Base-by-base conservation (phyloP, 1,140 invertebrate species). In the Ectropis grisescens region DNA sequence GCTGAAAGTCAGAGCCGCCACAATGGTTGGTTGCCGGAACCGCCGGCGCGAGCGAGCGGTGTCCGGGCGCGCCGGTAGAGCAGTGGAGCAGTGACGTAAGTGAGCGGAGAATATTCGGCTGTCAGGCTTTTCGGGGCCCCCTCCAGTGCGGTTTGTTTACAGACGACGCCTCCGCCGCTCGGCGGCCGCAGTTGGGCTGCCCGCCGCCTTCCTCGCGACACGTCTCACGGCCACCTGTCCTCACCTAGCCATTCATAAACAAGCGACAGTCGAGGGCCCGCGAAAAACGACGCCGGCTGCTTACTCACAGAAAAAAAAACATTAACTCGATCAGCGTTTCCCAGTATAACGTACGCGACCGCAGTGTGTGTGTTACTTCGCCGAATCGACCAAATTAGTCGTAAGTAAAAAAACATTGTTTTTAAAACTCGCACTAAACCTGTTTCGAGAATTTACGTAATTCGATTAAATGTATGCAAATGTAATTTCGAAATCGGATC, bases 61-160 rank as follows among this genome's bases (percentile, higher is more conserved):
- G n/a, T n/a, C n/a, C n/a, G n/a, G n/a, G n/a, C n/a, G n/a, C 39
- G 43, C 38, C 44, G 41, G 39, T 13, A 27, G 40, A 37, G 12
- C 36, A 44, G n/a, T 34, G 28, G 24, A 35, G 39, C 30, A 49
- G 64, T 78, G 72, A 75, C 72, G 72, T 68, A 72, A 78, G 72
- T 75, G 68, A 74, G 54, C 67, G 71, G 66, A 37, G 58, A 48
- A 47, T 47, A 66, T 70, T 71, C 57, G 60, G 44, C 55, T 56
- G 65, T 68, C 69, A 67, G 76, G 72, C 75, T 72, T 58, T 68
- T 67, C 65, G 67, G 69, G 67, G 68, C 65, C 71, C 75, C 71
- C 75, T 72, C 71, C 75, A 68, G 48, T 41, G 33, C 62, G 50
- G 60, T 72, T 76, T 80, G 71, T 80, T 74, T 74, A 76, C 71